These are phyloP conservation scores for Phyllotreta cruciferae DNA, from an alignment of 2,888 invertebrate species.

Conservation along the genomic window DNA sequence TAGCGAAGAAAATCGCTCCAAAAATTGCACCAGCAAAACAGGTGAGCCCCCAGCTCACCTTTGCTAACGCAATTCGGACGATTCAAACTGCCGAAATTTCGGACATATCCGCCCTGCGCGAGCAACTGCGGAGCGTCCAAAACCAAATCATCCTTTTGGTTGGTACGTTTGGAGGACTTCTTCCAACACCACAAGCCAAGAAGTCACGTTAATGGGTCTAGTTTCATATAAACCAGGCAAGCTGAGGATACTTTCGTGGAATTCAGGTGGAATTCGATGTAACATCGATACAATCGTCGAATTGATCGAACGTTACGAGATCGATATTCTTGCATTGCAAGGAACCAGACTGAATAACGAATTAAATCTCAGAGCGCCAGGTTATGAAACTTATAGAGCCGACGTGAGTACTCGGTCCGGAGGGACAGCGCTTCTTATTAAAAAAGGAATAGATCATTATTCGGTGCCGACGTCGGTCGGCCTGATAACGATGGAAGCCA, in stretches of 20 bases:
- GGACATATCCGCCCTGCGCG: no score
- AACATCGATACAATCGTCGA: background rate
- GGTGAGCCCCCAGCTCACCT: no score
- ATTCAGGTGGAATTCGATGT: background rate
- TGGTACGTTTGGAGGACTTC: no score
- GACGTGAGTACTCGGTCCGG: background rate
- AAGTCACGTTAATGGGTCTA: no score
- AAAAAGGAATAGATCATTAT: constrained; percentile 8
- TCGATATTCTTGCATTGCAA: no score
- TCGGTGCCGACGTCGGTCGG: background rate
- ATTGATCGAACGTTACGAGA: constrained; percentile 2
- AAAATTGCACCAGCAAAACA: background rate
- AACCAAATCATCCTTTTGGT: background rate
- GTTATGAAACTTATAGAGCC: background rate
- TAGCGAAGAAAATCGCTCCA: background rate
- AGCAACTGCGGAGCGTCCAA: no score
- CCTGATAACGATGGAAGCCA: constrained; percentile 10
- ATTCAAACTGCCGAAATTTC: no score
- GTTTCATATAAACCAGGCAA: background rate
- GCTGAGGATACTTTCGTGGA: constrained; percentile 11
- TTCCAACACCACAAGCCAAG: no score
- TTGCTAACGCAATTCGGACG: no score
- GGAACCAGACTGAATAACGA: no score
- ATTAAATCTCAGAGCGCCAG: constrained; percentile 1
- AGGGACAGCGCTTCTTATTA: background rate